Base-by-base conservation (phyloP, 1,140 invertebrate species). In the Magallana gigas region DNA sequence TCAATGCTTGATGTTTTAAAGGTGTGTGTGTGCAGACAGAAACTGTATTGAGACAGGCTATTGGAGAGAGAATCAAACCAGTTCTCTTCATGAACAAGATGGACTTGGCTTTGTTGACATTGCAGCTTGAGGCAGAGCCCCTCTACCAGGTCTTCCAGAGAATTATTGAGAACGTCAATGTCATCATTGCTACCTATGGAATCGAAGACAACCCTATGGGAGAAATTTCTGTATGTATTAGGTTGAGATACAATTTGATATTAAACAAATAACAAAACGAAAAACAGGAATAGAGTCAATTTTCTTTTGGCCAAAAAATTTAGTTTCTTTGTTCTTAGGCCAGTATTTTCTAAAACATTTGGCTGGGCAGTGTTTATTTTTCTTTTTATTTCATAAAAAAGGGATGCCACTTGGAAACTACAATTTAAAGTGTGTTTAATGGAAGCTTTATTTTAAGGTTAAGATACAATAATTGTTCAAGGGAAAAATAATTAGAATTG, bases 1-100 rank as follows among this genome's bases (percentile, higher is more conserved):
- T 76, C 29, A n/a, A 86, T 18, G 12, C 71, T 8, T 68, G 71
- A 62, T 85, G 29, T 80, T 48, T 94, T 93, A n/a, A 92, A 98
- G 98, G 98, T 96, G 99, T 99, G 85, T 99, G 99, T 95, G 99
- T 99, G 91, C 99, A 99, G 95, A 99, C 99, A 86, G 99, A 99
- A 95, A 99, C 99, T 95, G 99, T 99, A 87, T 95, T 99, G 91
- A 97, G 99, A 96, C 99, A 99, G 95, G 99, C 99, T 88, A 99
- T 99, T 95, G 98, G 98, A 90, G 99, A 99, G 95, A 97, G 99
- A 94, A 99, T 99, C 93, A 99, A 99, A 97, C 99, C 99, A 85
- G 98, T 99, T 92, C 96, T 99, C 89, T 99, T 99, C 97, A 99
- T 99, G 98, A 99, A 99, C 97, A 99, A 99, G 96, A 99, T 99